Evolutionary conservation across 2,888 invertebrate genomes (phyloP).

Genomic region (Caenorhabditis sp.): DNA sequence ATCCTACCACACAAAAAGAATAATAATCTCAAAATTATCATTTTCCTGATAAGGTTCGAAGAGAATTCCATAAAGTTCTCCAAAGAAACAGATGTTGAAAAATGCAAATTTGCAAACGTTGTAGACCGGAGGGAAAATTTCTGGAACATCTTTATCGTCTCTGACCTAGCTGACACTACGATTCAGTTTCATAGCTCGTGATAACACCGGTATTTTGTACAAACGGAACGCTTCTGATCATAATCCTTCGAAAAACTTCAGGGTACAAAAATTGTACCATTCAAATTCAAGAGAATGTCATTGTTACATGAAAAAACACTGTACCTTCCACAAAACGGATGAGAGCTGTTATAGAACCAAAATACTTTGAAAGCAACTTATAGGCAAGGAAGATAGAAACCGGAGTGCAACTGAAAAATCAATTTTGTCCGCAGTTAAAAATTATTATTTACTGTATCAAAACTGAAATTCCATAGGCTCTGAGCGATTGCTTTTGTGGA

Average conservation of each 20-base stretch:
- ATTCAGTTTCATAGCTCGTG: background rate
- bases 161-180: background rate
- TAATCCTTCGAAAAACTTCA: background rate
- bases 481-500: background rate
- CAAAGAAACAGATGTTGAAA: background rate
- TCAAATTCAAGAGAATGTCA: no score
- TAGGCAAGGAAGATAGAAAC: background rate
- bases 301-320: no score
- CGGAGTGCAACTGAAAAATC: slow-evolving; percentile 9
- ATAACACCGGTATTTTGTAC: background rate
- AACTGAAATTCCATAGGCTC: slow-evolving; percentile 16
- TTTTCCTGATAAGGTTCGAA: background rate
- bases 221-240: background rate
- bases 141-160: background rate
- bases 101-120: background rate
- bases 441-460: slow-evolving; percentile 9
- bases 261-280: background rate
- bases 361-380: background rate
- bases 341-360: no score
- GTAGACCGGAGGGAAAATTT: background rate
- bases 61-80: background rate
- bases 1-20: background rate
- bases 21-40: background rate
- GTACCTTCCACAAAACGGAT: background rate
- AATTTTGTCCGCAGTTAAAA: no score